Percentiles rank a stretch among this genome's conserved stretches.
Evolutionary conservation across 2,113 vertebrate species (phyloP).

Genomic region (Cinclus cinclus): DNA sequence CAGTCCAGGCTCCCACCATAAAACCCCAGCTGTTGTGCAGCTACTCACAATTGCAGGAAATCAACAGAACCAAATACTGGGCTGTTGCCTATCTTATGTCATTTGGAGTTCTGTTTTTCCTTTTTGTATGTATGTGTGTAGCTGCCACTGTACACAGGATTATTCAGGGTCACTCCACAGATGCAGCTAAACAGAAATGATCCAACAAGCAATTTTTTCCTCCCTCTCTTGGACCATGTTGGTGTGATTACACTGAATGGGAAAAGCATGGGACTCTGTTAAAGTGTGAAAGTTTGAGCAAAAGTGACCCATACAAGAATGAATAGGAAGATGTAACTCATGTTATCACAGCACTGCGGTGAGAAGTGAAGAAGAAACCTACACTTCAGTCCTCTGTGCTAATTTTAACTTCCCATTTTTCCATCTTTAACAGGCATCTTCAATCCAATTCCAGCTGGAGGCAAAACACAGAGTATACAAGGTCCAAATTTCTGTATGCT

Average conservation of each 20-base stretch:
- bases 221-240: not conserved
- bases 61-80: slow-evolving; percentile 31
- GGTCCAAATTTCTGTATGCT: not conserved
- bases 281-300: not conserved
- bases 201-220: not conserved
- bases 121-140: not conserved
- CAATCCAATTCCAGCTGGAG: not conserved
- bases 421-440: not conserved
- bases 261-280: not conserved
- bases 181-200: slow-evolving; percentile 37
- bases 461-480: not conserved
- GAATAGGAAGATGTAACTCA: not conserved
- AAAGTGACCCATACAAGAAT: not conserved
- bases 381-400: not conserved
- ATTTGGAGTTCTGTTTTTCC: not conserved
- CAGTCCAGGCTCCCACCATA: not conserved
- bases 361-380: slow-evolving; percentile 28
- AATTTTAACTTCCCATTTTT: not conserved
- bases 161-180: not conserved
- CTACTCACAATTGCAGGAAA: slow-evolving; percentile 65
- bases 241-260: not conserved
- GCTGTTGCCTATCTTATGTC: slow-evolving; percentile 19
- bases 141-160: not conserved
- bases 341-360: not conserved
- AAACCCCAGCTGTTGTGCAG: slow-evolving; percentile 10